Evolutionary conservation across 2,888 invertebrate species (phyloP).

Genomic region (Caenorhabditis zanzibari): DNA sequence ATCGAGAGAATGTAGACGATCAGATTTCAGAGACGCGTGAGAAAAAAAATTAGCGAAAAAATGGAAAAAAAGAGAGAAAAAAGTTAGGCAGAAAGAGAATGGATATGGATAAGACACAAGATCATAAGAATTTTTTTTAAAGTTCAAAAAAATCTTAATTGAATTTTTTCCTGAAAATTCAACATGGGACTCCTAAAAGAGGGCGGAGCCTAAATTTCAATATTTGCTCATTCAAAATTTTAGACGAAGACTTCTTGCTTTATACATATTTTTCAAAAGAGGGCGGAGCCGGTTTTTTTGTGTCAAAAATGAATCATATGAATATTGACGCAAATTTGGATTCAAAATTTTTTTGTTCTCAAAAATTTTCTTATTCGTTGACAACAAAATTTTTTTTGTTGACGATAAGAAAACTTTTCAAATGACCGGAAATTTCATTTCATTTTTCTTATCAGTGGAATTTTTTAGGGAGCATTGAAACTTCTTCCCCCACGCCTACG

Average conservation of each 20-base stretch:
- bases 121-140: no score
- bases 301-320: conserved; percentile 2
- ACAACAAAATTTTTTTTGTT: background rate
- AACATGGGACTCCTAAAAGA: background rate
- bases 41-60: background rate
- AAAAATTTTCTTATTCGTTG: background rate
- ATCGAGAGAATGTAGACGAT: background rate
- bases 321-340: background rate
- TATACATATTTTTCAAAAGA: background rate
- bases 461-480: background rate
- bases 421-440: conserved; percentile 10
- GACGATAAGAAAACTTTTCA: background rate
- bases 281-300: background rate
- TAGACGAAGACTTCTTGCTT: background rate
- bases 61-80: background rate
- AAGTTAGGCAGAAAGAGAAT: background rate
- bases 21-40: conserved; percentile 13
- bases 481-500: background rate
- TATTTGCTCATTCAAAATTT: background rate
- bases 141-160: background rate
- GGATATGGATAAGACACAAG: no score
- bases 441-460: conserved; percentile 1
- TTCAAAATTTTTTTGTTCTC: background rate
- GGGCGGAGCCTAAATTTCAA: conserved; percentile 5
- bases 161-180: background rate